These are phyloP conservation scores for Scolopax bukidnonensis DNA, from an alignment of 2,797 vertebrate species.

Conservation along the genomic window DNA sequence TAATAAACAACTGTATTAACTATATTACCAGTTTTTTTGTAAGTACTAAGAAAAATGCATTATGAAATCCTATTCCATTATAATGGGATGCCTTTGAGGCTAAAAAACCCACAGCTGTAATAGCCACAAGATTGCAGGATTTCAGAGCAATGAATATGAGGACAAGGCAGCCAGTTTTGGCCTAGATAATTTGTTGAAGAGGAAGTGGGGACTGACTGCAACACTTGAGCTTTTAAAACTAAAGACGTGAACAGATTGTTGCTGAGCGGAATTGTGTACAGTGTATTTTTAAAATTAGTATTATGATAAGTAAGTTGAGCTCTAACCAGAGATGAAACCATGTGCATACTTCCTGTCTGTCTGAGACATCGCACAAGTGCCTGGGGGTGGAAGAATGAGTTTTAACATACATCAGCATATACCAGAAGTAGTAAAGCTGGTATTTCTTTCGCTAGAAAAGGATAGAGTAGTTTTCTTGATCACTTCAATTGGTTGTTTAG, in stretches of 20 bases:
- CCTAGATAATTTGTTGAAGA: conserved; percentile 22
- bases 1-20: conserved; percentile 18
- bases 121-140: conserved; percentile 31
- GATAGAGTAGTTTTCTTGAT: conserved; percentile 23
- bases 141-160: background rate
- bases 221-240: conserved; percentile 43
- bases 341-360: conserved; percentile 50
- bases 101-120: background rate
- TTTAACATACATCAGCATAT: conserved; percentile 20
- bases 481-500: background rate
- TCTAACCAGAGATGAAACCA: conserved; percentile 28
- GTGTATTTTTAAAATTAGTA: conserved; percentile 61
- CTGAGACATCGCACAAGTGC: conserved; percentile 21
- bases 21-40: background rate
- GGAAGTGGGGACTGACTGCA: conserved; percentile 35
- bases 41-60: conserved; percentile 24
- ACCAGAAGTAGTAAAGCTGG: conserved; percentile 24
- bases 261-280: conserved; percentile 14
- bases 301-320: conserved; percentile 33
- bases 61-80: conserved; percentile 34
- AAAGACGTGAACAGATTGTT: conserved; percentile 55
- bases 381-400: conserved; percentile 37
- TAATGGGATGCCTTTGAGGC: conserved; percentile 23
- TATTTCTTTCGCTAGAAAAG: background rate
- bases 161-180: conserved; percentile 2